Conservation (phyloP, 2,797 vertebrate species). For the Gouania willdenowi region DNA sequence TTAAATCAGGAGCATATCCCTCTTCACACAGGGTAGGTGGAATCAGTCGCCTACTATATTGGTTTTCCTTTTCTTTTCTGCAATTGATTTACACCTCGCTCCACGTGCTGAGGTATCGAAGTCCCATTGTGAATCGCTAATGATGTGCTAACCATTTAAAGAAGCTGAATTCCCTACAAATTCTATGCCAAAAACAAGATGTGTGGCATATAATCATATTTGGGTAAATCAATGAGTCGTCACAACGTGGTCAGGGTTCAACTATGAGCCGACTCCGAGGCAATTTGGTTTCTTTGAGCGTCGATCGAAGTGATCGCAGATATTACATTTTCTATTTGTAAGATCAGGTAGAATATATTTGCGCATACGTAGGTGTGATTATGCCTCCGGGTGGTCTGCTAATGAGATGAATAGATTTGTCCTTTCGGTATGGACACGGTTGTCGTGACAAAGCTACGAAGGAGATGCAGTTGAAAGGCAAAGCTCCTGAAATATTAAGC, state of each 20-base stretch:
- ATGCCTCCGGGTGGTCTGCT: slow-evolving; percentile 50
- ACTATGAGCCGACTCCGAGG: slow-evolving; percentile 35
- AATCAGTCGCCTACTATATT: too few relatives aligned
- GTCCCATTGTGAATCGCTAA: slow-evolving; percentile 48
- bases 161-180: slow-evolving; percentile 56
- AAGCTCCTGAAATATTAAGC: slow-evolving; percentile 48
- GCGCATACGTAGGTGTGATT: slow-evolving; percentile 66
- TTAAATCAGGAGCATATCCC: slow-evolving; percentile 15
- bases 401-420: slow-evolving; percentile 43
- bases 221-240: slow-evolving; percentile 41
- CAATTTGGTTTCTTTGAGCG: slow-evolving; percentile 48
- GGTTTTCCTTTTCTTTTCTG: too few relatives aligned
- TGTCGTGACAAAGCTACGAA: slow-evolving; percentile 53
- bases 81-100: slow-evolving; percentile 43
- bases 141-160: slow-evolving; percentile 50
- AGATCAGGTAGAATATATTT: slow-evolving; percentile 35
- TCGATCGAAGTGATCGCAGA: slow-evolving; percentile 54
- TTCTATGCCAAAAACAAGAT: slow-evolving; percentile 52
- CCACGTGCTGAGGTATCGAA: slow-evolving; percentile 18
- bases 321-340: slow-evolving; percentile 66
- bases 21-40: slow-evolving; percentile 3
- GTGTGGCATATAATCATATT: slow-evolving; percentile 50
- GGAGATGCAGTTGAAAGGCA: slow-evolving; percentile 40
- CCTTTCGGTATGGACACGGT: slow-evolving; percentile 26
- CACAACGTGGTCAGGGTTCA: slow-evolving; percentile 48